phyloP scores from a whole-genome alignment of 1,140 invertebrate species.

The Zaprionus ghesquierei region DNA sequence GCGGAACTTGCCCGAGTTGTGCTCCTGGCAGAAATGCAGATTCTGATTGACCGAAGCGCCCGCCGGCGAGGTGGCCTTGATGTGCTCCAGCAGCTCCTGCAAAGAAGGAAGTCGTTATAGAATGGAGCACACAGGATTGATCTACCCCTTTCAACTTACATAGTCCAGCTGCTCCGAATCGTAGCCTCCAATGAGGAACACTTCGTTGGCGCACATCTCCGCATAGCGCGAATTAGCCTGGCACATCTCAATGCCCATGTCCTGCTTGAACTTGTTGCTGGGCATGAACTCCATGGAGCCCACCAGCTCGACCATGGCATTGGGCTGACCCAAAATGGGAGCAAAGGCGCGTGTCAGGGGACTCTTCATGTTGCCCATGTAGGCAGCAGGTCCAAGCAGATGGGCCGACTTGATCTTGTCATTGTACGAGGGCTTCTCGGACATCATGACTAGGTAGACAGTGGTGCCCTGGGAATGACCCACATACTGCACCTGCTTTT shows the following conservation, averaged over 20 bases:
- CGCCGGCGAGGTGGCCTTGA: conserved; percentile 84
- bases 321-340: conserved; percentile 48
- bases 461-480: conserved; percentile 87
- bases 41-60: conserved; percentile 84
- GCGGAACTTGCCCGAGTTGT: conserved; percentile 70
- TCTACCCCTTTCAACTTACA: conserved; percentile 29
- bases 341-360: conserved; percentile 77
- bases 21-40: conserved; percentile 83
- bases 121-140: neutral
- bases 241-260: conserved; percentile 83
- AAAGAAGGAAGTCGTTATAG: neutral
- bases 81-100: conserved; percentile 72
- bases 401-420: conserved; percentile 84
- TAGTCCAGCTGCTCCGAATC: conserved; percentile 82
- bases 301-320: conserved; percentile 82
- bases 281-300: conserved; percentile 85
- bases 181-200: conserved; percentile 85
- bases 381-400: conserved; percentile 85
- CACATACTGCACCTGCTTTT: conserved; percentile 85
- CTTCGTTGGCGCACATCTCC: conserved; percentile 84
- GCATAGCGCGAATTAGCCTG: conserved; percentile 78
- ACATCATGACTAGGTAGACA: conserved; percentile 84
- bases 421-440: conserved; percentile 84
- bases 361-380: conserved; percentile 78
- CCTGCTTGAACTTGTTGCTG: conserved; percentile 82